phyloP scores from a whole-genome alignment of 2,113 vertebrate genomes.

The Sebastes schlegelii region DNA sequence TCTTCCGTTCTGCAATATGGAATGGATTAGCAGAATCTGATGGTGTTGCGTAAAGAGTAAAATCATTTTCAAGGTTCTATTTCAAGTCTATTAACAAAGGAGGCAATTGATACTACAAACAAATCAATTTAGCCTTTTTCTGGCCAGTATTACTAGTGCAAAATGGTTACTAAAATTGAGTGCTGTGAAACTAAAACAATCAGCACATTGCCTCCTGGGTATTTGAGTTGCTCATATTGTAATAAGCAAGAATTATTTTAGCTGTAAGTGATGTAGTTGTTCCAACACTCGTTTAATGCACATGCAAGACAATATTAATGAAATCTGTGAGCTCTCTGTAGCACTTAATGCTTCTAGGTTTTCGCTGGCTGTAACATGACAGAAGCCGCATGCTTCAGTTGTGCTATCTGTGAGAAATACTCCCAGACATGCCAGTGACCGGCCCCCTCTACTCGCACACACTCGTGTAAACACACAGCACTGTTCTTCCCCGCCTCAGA shows the following conservation, averaged over 20 bases:
- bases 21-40: slow-evolving; percentile 74
- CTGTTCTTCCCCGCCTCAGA: slow-evolving; percentile 67
- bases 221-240: slow-evolving; percentile 50
- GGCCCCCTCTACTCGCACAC: slow-evolving; percentile 54
- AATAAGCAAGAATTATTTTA: slow-evolving; percentile 55
- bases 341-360: slow-evolving; percentile 13
- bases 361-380: slow-evolving; percentile 42
- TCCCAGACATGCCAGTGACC: slow-evolving; percentile 74
- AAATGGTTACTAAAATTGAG: slow-evolving; percentile 69
- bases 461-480: slow-evolving; percentile 70
- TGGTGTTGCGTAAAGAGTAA: slow-evolving; percentile 70
- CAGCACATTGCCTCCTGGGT: slow-evolving; percentile 49
- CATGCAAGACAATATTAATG: slow-evolving; percentile 18
- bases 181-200: slow-evolving; percentile 65
- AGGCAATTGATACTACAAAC: slow-evolving; percentile 75
- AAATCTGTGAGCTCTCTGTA: slow-evolving; percentile 40
- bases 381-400: slow-evolving; percentile 56
- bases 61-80: slow-evolving; percentile 76
- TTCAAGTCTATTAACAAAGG: slow-evolving; percentile 76
- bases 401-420: slow-evolving; percentile 69
- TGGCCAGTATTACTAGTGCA: slow-evolving; percentile 62
- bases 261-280: slow-evolving; percentile 28
- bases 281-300: slow-evolving; percentile 25
- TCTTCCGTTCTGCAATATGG: slow-evolving; percentile 61
- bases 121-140: slow-evolving; percentile 75